Evolutionary conservation across 2,797 vertebrate species (phyloP), one percentile per base, ranked within the genome.

Genomic region (Phaenicophaeus curvirostris): DNA sequence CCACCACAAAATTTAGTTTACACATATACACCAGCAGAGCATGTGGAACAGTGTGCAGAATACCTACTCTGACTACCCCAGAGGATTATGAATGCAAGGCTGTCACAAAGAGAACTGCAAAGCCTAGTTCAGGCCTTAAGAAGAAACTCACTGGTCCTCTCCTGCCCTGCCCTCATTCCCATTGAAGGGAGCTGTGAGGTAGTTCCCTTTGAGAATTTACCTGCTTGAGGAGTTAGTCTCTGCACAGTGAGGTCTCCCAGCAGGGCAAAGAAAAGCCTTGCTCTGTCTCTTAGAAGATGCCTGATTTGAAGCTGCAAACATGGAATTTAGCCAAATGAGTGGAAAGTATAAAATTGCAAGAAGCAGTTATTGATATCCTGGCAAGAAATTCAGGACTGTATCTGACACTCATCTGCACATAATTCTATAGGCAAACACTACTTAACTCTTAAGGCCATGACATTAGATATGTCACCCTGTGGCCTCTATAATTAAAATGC

Each of bases 321-420:
- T 14, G 53, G 78, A 67, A 25, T 71, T 69, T 2, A 79, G 89
- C 71, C 87, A 93, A 94, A 93, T 55, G 48, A 86, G 37, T 13
- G 17, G 57, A 62, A 94, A 91, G 77, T 54, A 89, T 77, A 87
- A 77, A 87, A 93, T 72, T 0, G 0, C 46, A 42, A 82, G 86
- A 87, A 79, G 63, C 48, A 11, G 24, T 65, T 81, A 68, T 25
- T 85, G 85, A 61, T 85, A 93, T 28, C 44, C 44, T 57, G 74
- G 79, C 84, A 90, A 83, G 91, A 95, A 87, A 92, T 39, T 54
- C 44, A 82, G 57, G 72, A 65, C 46, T 31, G 67, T 55, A 76
- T 67, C 83, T 3, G 24, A 84, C 63, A 61, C 73, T 78, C 8
- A 1, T 74, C 58, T 83, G 13, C 0, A 0, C 62, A 63, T 50